Percentiles rank a stretch among this genome's conserved stretches.
Conservation (phyloP, 2,113 vertebrate genomes). For the Podarcis raffonei region DNA sequence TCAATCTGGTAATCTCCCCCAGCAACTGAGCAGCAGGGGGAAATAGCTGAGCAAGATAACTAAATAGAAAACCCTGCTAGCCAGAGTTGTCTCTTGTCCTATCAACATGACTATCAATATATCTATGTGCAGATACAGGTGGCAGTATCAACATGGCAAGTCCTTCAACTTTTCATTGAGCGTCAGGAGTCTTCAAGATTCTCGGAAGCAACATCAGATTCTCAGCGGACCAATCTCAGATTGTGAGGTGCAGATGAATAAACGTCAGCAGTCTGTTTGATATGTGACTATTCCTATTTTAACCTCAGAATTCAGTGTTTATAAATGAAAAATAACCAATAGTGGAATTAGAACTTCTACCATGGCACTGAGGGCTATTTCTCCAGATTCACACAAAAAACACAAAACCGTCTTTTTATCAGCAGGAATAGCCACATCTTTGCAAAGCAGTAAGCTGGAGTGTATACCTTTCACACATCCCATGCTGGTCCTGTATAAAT, state of each 20-base stretch:
- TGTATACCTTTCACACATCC: constrained; percentile 38
- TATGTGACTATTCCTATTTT: background rate
- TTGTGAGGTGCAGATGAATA: background rate
- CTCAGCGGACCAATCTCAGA: background rate
- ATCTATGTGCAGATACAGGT: too few species aligned
- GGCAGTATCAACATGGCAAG: background rate
- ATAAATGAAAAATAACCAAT: background rate
- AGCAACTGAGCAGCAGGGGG: background rate
- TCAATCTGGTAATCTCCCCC: background rate
- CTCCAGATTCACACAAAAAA: background rate
- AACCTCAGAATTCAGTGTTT: background rate
- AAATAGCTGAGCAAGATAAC: background rate
- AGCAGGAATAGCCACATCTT: background rate
- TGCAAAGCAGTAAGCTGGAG: background rate
- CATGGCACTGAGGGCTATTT: too few species aligned
- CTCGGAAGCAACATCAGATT: background rate
- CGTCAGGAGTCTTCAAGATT: background rate
- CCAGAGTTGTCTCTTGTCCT: background rate
- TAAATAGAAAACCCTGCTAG: background rate
- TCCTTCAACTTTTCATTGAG: background rate
- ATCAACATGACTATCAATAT: background rate
- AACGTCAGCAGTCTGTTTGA: background rate
- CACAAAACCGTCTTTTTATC: background rate
- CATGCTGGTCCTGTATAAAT: constrained; percentile 21
- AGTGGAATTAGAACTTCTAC: background rate